Conservation (phyloP, 2,113 vertebrate genomes). For the Oreochromis aureus region DNA sequence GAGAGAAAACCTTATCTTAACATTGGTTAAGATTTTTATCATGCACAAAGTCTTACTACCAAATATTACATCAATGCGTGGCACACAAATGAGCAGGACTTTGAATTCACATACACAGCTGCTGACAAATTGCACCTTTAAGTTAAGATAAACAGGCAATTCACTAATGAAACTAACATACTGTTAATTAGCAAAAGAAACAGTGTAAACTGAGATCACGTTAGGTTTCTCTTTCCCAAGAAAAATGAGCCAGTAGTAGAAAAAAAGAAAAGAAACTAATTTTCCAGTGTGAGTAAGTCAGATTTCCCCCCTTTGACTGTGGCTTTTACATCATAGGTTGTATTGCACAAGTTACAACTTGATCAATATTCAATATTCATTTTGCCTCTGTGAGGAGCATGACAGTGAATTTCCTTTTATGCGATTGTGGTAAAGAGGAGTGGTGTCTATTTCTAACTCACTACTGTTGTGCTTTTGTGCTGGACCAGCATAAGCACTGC, state of each 20-base stretch:
- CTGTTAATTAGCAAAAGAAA: neutral
- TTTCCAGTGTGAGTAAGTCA: conserved; percentile 27
- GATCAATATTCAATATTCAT: neutral
- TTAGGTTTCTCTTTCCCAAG: conserved; percentile 58
- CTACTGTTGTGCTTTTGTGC: neutral
- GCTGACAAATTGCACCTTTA: neutral
- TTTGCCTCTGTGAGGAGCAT: neutral
- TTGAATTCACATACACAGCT: neutral
- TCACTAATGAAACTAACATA: neutral
- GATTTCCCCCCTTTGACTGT: conserved; percentile 4
- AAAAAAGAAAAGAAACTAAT: neutral
- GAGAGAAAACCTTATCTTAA: conserved; percentile 3
- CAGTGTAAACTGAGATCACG: neutral
- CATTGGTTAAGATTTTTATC: conserved; percentile 24
- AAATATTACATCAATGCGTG: neutral
- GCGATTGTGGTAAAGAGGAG: neutral
- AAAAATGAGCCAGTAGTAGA: conserved; percentile 10
- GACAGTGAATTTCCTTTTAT: neutral
- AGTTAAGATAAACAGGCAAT: neutral
- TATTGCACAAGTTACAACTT: neutral
- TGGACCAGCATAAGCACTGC: neutral
- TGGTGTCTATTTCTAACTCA: neutral
- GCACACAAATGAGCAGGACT: neutral
- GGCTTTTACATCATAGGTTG: neutral
- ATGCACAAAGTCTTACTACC: neutral